Conservation (phyloP, 1,140 invertebrate species). For the Marisa cornuarietis region DNA sequence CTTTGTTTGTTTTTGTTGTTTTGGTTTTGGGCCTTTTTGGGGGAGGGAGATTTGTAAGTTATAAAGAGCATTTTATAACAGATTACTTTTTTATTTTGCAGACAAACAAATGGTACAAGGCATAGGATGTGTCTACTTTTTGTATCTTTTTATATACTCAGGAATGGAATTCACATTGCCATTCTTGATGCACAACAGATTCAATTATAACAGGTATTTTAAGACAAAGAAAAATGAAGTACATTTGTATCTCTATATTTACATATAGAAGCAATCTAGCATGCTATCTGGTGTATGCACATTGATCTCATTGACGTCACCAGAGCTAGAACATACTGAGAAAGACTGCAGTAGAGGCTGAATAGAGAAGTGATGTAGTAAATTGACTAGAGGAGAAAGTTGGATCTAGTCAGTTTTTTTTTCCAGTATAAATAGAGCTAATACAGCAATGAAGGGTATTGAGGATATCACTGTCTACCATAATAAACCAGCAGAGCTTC, state of each 20-base stretch:
- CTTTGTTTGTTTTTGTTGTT: not conserved
- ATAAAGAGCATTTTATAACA: not conserved
- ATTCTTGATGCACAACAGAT: slow-evolving; percentile 93
- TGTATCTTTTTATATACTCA: slow-evolving; percentile 96
- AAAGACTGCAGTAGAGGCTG: not conserved
- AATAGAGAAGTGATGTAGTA: no score
- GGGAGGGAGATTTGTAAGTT: no score
- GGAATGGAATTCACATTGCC: slow-evolving; percentile 97
- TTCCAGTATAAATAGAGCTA: no score
- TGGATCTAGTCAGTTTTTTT: no score
- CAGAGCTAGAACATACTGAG: not conserved
- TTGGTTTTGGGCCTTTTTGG: not conserved
- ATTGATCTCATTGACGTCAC: not conserved
- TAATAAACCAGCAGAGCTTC: no score
- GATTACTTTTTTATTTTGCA: slow-evolving; percentile 47
- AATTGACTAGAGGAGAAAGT: no score
- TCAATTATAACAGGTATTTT: slow-evolving; percentile 78
- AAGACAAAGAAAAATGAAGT: not conserved
- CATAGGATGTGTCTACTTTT: slow-evolving; percentile 89
- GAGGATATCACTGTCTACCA: no score
- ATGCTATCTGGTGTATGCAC: not conserved
- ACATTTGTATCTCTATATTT: not conserved
- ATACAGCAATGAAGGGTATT: no score
- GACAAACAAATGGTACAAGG: slow-evolving; percentile 75
- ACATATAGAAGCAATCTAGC: not conserved